Percentiles rank a stretch among this genome's conserved stretches.
These are phyloP conservation scores for Myiotriccus ornatus DNA, from an alignment of 2,797 vertebrate genomes.

Conservation along the genomic window DNA sequence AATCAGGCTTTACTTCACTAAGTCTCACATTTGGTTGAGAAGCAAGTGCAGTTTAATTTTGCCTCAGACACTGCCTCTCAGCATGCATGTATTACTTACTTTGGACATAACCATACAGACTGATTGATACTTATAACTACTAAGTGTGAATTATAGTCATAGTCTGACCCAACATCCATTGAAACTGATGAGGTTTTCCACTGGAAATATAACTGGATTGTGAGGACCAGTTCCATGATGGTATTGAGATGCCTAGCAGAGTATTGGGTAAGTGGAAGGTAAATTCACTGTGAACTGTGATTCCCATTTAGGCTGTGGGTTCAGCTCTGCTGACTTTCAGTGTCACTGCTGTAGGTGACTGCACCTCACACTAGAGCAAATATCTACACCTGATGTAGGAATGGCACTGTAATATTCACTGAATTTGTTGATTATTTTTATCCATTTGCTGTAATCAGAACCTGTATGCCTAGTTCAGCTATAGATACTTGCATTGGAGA, in stretches of 20 bases:
- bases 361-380: not conserved
- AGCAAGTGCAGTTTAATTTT: not conserved
- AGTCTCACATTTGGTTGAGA: not conserved
- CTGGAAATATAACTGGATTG: not conserved
- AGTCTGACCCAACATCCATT: not conserved
- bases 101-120: not conserved
- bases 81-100: not conserved
- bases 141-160: not conserved
- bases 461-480: not conserved
- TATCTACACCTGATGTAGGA: not conserved
- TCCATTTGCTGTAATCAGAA: not conserved
- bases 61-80: not conserved
- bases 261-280: not conserved
- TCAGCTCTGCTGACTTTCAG: not conserved
- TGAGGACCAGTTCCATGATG: not conserved
- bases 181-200: not conserved
- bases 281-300: not conserved
- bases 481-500: not conserved
- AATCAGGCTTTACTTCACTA: not conserved
- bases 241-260: not conserved
- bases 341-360: not conserved
- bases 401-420: not conserved
- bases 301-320: not conserved
- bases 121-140: not conserved
- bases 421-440: not conserved